Percentiles rank a stretch among this genome's conserved stretches.
Conservation (phyloP, 2,113 vertebrate genomes). For the Phaethon lepturus region DNA sequence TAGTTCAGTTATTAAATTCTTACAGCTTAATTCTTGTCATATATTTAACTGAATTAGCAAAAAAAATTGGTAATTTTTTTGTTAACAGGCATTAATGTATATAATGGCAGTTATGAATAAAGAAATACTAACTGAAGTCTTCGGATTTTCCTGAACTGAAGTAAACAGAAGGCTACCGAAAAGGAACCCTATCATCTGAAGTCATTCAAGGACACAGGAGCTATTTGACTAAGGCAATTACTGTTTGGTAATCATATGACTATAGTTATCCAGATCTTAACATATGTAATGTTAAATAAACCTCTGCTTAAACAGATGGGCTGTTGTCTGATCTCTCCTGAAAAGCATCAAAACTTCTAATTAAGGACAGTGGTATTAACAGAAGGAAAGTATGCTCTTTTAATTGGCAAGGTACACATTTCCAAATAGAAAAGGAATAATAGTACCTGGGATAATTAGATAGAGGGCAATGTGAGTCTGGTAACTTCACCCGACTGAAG, state of each 20-base stretch:
- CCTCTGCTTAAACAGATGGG: constrained; percentile 48
- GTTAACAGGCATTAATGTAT: neutral
- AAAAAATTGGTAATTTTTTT: neutral
- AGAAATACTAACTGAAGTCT: neutral
- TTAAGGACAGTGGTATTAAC: constrained; percentile 7
- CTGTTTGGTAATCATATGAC: neutral
- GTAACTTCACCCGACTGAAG: neutral
- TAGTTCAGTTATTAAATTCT: neutral
- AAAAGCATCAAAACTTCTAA: constrained; percentile 28
- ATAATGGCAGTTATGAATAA: neutral
- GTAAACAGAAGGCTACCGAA: neutral
- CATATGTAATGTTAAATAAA: constrained; percentile 44
- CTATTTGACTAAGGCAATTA: neutral
- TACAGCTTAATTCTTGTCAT: neutral
- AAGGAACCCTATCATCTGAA: neutral
- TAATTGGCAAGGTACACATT: neutral
- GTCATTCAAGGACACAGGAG: neutral
- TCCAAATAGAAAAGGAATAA: neutral
- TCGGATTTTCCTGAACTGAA: neutral
- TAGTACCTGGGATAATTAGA: constrained; percentile 1
- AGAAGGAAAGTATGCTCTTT: constrained; percentile 18
- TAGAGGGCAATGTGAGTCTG: neutral
- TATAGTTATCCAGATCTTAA: neutral
- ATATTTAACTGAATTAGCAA: neutral
- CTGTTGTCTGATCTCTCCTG: neutral